Conservation (phyloP, 2,888 invertebrate species). For the Drosophila niveifrons region DNA sequence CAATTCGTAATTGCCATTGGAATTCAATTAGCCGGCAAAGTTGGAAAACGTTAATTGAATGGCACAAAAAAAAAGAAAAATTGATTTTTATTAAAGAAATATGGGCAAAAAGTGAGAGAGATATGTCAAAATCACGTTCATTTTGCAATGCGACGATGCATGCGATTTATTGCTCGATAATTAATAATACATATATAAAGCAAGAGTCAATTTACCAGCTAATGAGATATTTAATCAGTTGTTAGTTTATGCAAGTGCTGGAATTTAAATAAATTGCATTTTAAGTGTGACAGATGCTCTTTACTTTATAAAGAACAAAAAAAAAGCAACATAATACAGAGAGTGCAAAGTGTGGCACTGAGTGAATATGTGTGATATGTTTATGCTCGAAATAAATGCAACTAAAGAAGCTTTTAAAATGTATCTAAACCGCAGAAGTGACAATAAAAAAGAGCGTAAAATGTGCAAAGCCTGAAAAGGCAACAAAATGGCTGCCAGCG, state of each 20-base stretch:
- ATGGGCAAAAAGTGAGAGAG: neutral
- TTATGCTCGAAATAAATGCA: conserved; percentile 7
- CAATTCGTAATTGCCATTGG: conserved; percentile 20
- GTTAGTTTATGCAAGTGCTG: too few species aligned
- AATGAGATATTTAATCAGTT: neutral
- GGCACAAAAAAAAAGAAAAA: neutral
- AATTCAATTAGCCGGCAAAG: conserved; percentile 33
- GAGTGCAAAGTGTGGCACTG: neutral
- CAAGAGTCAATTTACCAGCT: neutral
- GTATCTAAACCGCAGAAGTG: conserved; percentile 27
- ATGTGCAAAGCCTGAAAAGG: conserved; percentile 22
- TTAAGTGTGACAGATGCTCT: neutral
- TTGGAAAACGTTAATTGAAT: conserved; percentile 13
- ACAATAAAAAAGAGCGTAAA: conserved; percentile 28
- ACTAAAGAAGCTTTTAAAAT: conserved; percentile 17
- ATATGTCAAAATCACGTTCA: conserved; percentile 7
- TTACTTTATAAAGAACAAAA: neutral
- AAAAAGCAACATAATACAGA: neutral
- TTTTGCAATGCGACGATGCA: neutral
- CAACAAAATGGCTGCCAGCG: conserved; percentile 43
- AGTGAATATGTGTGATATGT: neutral
- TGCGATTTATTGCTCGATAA: conserved; percentile 5
- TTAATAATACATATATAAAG: neutral
- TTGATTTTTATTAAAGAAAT: neutral
- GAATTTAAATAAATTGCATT: neutral